Conservation (phyloP, 2,113 vertebrate species). For the Lampris megalopsis region DNA sequence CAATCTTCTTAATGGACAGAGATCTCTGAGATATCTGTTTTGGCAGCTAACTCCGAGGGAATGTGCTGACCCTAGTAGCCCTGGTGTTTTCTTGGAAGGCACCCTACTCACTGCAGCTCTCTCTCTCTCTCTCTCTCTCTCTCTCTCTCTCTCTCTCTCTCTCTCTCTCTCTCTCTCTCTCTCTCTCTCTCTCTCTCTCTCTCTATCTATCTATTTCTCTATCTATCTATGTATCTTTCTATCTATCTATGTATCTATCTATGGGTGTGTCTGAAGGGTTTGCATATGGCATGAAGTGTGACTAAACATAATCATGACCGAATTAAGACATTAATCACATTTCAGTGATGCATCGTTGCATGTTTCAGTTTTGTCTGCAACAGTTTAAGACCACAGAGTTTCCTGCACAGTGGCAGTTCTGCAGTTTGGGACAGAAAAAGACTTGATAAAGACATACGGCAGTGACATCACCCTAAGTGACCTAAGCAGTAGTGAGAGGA, state of each 20-base stretch:
- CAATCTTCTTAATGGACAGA: conserved; percentile 70
- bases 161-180: not conserved
- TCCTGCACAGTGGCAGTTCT: not conserved
- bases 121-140: not conserved
- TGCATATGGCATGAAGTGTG: not conserved
- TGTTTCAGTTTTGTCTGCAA: not conserved
- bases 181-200: not conserved
- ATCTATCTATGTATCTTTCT: not conserved
- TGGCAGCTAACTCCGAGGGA: conserved; percentile 47
- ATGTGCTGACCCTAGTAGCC: conserved; percentile 59
- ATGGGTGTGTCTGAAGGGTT: conserved; percentile 49
- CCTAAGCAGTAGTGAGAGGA: conserved; percentile 19
- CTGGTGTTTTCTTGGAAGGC: conserved; percentile 36
- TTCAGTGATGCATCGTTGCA: conserved; percentile 38
- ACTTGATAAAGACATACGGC: conserved; percentile 39
- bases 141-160: not conserved
- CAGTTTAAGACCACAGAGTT: not conserved
- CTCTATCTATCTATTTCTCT: conserved; percentile 14
- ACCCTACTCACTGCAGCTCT: conserved; percentile 34
- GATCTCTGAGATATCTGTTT: conserved; percentile 53
- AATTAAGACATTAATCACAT: not conserved
- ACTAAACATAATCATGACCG: not conserved
- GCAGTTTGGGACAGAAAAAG: not conserved
- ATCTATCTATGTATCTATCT: not conserved
- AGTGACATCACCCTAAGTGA: conserved; percentile 64